These are phyloP conservation scores for Palythoa heliodiscus DNA, from an alignment of 92 coral and sea anemone genomes.

Conservation along the genomic window DNA sequence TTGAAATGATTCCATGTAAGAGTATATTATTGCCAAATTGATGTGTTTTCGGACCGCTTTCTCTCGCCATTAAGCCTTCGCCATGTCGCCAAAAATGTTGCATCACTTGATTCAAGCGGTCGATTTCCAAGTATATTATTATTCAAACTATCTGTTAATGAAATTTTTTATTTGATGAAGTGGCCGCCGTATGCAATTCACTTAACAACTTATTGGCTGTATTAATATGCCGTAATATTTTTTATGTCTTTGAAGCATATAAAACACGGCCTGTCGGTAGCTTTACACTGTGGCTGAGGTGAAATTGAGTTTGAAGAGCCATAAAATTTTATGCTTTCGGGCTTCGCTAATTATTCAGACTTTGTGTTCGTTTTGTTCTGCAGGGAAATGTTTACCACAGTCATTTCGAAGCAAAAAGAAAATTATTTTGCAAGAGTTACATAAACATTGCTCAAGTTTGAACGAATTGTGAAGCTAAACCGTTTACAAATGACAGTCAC, in stretches of 20 bases:
- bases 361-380: constrained; percentile 53
- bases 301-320: constrained; percentile 69
- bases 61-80: constrained; percentile 27
- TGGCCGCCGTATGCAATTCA: constrained; percentile 79
- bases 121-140: constrained; percentile 51
- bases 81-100: constrained; percentile 21
- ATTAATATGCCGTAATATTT: constrained; percentile 75
- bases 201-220: constrained; percentile 89
- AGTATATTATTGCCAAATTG: constrained; percentile 47
- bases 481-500: constrained; percentile 54
- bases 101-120: constrained; percentile 25
- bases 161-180: constrained; percentile 91
- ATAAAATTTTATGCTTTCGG: constrained; percentile 70
- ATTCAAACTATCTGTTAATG: constrained; percentile 83
- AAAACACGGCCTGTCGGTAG: constrained; percentile 53
- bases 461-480: constrained; percentile 56
- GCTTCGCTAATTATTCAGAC: constrained; percentile 43
- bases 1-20: constrained; percentile 63
- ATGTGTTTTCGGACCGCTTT: constrained; percentile 52
- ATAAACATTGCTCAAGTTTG: constrained; percentile 56
- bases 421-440: constrained; percentile 66
- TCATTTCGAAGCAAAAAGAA: constrained; percentile 69
- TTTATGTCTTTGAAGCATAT: constrained; percentile 54
- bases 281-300: constrained; percentile 63
- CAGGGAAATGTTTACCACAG: constrained; percentile 58